These are phyloP conservation scores for Cryptocephalus moraei DNA, from an alignment of 2,888 invertebrate genomes.

Conservation along the genomic window DNA sequence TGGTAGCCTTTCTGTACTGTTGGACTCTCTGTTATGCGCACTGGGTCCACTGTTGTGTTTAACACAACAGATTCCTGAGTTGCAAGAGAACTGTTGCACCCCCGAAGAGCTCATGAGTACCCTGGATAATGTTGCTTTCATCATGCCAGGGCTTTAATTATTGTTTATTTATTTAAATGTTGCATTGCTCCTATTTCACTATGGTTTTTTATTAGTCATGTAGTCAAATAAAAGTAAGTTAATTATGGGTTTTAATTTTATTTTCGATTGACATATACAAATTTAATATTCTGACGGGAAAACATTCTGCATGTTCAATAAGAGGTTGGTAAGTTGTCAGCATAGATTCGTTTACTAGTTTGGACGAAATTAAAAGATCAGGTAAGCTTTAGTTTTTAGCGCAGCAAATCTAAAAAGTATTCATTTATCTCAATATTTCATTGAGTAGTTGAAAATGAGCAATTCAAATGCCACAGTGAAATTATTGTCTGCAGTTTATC, in stretches of 20 bases:
- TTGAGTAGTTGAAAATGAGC: too few species aligned
- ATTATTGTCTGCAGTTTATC: too few species aligned
- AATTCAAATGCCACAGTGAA: too few species aligned
- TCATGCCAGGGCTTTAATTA: conserved; percentile 70
- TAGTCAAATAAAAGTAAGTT: not conserved
- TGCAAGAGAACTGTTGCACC: conserved; percentile 53
- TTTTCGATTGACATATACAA: too few species aligned
- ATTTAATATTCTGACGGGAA: too few species aligned
- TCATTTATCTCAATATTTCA: too few species aligned
- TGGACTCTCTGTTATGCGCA: conserved; percentile 88
- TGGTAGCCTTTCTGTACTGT: conserved; percentile 82
- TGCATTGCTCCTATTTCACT: not conserved
- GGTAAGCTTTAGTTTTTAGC: too few species aligned
- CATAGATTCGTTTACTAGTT: too few species aligned
- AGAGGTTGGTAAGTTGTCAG: too few species aligned
- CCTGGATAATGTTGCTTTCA: conserved; percentile 89
- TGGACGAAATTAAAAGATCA: too few species aligned
- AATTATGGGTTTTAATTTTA: not conserved
- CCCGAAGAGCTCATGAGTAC: conserved; percentile 47
- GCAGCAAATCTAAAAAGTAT: too few species aligned
- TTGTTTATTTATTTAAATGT: not conserved
- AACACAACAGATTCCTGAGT: conserved; percentile 70
- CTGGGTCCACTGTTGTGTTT: conserved; percentile 81
- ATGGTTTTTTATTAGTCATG: not conserved
- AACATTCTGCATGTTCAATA: too few species aligned